phyloP scores from a whole-genome alignment of 2,888 invertebrate species.

The Corbicula japonica region DNA sequence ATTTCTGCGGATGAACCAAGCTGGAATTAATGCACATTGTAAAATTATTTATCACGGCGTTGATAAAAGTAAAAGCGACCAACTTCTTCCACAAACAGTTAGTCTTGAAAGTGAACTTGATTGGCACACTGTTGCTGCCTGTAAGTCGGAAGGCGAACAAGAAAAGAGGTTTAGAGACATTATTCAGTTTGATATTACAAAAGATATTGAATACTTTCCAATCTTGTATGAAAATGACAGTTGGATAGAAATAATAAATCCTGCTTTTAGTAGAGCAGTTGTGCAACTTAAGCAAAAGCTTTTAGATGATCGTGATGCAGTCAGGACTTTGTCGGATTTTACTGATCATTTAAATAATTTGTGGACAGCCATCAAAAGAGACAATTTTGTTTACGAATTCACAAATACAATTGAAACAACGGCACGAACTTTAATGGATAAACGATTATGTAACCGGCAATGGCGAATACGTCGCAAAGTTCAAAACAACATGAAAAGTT shows the following conservation, averaged over 20 bases:
- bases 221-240: slow-evolving; percentile 13
- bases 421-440: slow-evolving; percentile 2
- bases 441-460: neutral
- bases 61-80: neutral
- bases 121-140: slow-evolving; percentile 28
- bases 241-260: slow-evolving; percentile 23
- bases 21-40: slow-evolving; percentile 24
- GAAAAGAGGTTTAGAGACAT: slow-evolving; percentile 36
- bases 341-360: neutral
- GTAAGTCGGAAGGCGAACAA: slow-evolving; percentile 19
- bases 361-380: slow-evolving; percentile 17
- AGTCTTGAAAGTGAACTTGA: slow-evolving; percentile 25
- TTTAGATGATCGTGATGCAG: neutral
- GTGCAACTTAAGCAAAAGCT: neutral
- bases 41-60: slow-evolving; percentile 52
- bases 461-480: neutral
- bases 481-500: too few species aligned
- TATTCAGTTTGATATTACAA: slow-evolving; percentile 30
- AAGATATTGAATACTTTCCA: slow-evolving; percentile 29
- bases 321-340: neutral
- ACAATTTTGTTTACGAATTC: slow-evolving; percentile 23
- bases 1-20: slow-evolving; percentile 34
- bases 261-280: neutral
- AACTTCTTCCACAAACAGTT: slow-evolving; percentile 22
- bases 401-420: slow-evolving; percentile 3